Base-by-base conservation (phyloP, 1,140 invertebrate species). In the Drosophila asahinai region DNA sequence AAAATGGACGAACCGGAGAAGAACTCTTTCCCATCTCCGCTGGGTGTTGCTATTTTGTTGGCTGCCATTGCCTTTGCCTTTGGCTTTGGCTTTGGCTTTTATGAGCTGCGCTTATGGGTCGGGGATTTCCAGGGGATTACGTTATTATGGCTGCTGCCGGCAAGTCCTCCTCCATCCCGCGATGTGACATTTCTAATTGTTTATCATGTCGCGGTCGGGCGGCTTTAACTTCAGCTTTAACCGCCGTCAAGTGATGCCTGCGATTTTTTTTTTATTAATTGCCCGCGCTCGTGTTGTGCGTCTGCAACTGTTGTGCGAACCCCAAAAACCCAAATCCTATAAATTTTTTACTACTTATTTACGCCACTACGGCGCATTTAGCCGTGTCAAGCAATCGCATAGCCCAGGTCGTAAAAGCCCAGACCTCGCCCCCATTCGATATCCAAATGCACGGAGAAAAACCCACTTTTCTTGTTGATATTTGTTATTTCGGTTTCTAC, bases 341-440 rank as follows among this genome's bases (percentile, higher is more conserved):
- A 89, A 89, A 89, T 90, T 89, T 89, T 89, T 89, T 89, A 90
- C 86, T 90, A 89, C 86, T 89, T 89, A 89, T 89, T 89, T 89
- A 89, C 86, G 86, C 86, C 78, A 89, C 86, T 86, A 89, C 83
- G 82, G 86, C 84, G 83, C 86, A 89, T 89, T 89, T 90, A 90
- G 86, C 82, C 86, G 73, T 90, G 86, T 90, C 81, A 90, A 91
- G 82, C 79, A 90, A 86, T 90, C 81, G 86, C 81, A 80, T 79
- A 83, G 81, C 81, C 81, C 60, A 74, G 86, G 78, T 89, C 86
- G 86, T 90, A 90, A 90, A 89, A 90, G 58, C 15, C 60, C 43
- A 45, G 61, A 59, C 68, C 75, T 54, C 40, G 58, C 52, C 51
- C 49, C 67, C 58, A 70, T 62, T 47, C 38, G 30, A 49, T 40